Evolutionary conservation across 1,140 invertebrate genomes (phyloP).

Genomic region (Drosophila mauritiana): DNA sequence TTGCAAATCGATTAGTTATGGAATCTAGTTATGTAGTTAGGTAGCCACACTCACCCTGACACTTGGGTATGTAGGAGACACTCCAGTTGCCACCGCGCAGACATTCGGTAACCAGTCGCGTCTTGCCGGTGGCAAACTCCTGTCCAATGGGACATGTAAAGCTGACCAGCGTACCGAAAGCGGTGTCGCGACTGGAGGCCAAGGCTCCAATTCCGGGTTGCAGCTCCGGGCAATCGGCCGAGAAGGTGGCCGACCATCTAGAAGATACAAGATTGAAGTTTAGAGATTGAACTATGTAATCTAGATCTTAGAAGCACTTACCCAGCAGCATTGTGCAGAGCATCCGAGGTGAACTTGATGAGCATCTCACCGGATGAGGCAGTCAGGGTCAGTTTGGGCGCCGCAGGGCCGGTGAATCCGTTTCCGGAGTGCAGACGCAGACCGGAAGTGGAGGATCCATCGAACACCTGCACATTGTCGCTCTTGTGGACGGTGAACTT

Average conservation of each 20-base stretch:
- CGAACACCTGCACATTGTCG: slow-evolving; percentile 95
- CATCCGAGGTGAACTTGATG: slow-evolving; percentile 94
- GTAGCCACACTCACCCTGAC: slow-evolving; percentile 88
- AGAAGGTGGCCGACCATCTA: slow-evolving; percentile 96
- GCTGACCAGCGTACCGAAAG: slow-evolving; percentile 94
- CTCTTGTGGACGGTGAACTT: slow-evolving; percentile 94
- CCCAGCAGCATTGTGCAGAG: slow-evolving; percentile 90
- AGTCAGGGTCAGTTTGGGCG: slow-evolving; percentile 94
- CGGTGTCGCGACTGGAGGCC: slow-evolving; percentile 95
- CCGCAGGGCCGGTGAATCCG: slow-evolving; percentile 91
- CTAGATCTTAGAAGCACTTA: neutral
- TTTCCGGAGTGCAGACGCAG: slow-evolving; percentile 94
- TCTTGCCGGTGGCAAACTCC: slow-evolving; percentile 96
- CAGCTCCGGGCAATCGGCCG: slow-evolving; percentile 95
- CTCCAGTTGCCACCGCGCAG: slow-evolving; percentile 96
- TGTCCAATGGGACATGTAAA: slow-evolving; percentile 97
- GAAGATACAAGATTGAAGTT: neutral
- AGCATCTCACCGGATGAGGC: slow-evolving; percentile 97
- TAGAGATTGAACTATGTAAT: neutral
- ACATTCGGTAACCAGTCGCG: slow-evolving; percentile 93
- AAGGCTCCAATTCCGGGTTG: slow-evolving; percentile 93
- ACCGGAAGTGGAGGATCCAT: slow-evolving; percentile 93
- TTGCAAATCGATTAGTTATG: neutral
- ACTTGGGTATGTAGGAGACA: slow-evolving; percentile 95
- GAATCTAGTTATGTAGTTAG: fast-evolving